phyloP scores from a whole-genome alignment of 1,140 invertebrate genomes.

The Heliconius himera region DNA sequence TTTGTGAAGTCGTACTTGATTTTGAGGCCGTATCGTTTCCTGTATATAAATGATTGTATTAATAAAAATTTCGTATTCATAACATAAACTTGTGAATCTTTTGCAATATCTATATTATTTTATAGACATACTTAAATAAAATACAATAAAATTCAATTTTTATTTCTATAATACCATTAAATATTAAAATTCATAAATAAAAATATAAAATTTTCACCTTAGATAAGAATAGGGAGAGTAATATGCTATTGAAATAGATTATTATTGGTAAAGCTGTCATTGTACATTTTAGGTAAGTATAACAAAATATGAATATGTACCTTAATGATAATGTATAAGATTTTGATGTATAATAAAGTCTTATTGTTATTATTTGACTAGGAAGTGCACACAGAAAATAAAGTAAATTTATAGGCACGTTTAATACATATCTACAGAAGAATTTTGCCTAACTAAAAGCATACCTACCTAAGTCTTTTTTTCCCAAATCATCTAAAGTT shows the following conservation, averaged over 20 bases:
- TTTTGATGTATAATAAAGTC: too few species aligned
- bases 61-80: not conserved
- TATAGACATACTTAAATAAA: not conserved
- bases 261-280: too few species aligned
- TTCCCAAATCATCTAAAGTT: not conserved
- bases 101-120: not conserved
- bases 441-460: too few species aligned
- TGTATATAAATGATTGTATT: constrained; percentile 18
- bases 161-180: not conserved
- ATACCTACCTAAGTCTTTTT: not conserved
- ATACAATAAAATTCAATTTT: not conserved
- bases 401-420: too few species aligned
- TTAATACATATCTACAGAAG: too few species aligned
- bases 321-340: too few species aligned
- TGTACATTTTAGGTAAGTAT: too few species aligned
- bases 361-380: too few species aligned
- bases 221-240: too few species aligned
- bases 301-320: too few species aligned
- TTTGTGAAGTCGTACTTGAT: constrained; percentile 48
- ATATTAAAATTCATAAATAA: not conserved
- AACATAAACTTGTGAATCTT: constrained; percentile 1
- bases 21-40: constrained; percentile 49
- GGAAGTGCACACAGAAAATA: too few species aligned
- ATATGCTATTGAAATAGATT: too few species aligned
- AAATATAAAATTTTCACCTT: not conserved